Evolutionary conservation across 2,888 invertebrate species (phyloP).

Genomic region (Lepidonotus clava): DNA sequence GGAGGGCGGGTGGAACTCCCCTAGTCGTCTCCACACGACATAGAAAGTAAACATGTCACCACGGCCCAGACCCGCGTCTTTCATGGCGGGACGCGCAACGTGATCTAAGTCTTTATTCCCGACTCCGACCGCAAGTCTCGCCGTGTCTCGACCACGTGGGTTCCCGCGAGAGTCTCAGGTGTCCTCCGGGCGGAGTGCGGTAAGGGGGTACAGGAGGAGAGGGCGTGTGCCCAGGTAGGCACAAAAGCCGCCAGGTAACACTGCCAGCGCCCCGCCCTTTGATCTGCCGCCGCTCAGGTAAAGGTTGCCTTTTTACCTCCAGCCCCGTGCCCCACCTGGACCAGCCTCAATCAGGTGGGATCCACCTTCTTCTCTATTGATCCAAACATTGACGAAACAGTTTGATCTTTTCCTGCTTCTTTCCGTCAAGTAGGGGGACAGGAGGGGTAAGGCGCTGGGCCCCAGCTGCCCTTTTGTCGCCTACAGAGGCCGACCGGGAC

Average conservation of each 20-base stretch:
- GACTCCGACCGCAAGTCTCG: not conserved
- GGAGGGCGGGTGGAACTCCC: no score
- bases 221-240: not conserved
- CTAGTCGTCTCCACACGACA: not conserved
- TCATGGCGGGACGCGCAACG: not conserved
- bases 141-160: constrained; percentile 26
- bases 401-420: constrained; percentile 29
- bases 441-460: not conserved
- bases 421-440: no score
- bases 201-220: not conserved
- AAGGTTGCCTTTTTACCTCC: not conserved
- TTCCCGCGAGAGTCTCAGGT: constrained; percentile 15
- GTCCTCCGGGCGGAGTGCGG: constrained; percentile 4
- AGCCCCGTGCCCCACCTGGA: not conserved
- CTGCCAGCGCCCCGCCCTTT: not conserved
- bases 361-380: not conserved
- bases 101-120: not conserved
- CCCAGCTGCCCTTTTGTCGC: constrained; percentile 33
- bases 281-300: not conserved
- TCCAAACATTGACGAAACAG: constrained; percentile 17
- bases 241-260: not conserved
- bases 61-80: not conserved
- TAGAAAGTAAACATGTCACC: not conserved
- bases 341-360: not conserved
- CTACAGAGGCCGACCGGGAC: not conserved